A percentile compares a stretch with the other conserved stretches of the same genome.
Evolutionary conservation across 2,797 vertebrate species (phyloP).

Genomic region (Adelosebastes latens): DNA sequence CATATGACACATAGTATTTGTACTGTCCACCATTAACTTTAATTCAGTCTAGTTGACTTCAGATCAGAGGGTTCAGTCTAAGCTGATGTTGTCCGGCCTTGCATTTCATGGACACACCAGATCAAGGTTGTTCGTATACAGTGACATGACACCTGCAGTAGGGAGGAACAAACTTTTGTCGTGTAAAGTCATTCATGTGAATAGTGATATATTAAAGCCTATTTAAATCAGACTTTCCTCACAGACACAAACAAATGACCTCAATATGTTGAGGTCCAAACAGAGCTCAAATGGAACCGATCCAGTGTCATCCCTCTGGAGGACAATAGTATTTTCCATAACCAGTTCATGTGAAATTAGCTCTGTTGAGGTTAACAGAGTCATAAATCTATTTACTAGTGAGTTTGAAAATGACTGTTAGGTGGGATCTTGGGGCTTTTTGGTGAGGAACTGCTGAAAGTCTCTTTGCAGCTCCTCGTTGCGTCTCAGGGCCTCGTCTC

Average conservation of each 20-base stretch:
- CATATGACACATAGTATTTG: conserved; percentile 3
- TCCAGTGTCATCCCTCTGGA: background rate
- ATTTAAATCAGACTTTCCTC: background rate
- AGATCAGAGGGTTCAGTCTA: background rate
- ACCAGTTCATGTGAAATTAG: background rate
- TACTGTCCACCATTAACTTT: background rate
- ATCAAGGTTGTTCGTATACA: background rate
- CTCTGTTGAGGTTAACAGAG: background rate
- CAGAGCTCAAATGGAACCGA: conserved; percentile 12
- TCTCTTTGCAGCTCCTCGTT: conserved; percentile 86
- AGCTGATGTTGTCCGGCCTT: background rate
- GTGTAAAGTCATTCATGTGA: conserved; percentile 4
- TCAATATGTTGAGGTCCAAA: conserved; percentile 22
- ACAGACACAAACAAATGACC: conserved; percentile 18
- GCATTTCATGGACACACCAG: background rate
- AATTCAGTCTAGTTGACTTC: background rate
- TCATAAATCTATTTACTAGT: conserved; percentile 3
- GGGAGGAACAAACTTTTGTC: background rate
- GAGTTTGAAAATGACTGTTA: conserved; percentile 22
- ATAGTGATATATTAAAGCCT: background rate
- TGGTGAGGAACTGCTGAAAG: conserved; percentile 80
- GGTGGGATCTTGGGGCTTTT: conserved; percentile 35
- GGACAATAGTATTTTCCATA: background rate
- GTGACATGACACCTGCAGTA: background rate
- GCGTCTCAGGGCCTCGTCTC: conserved; percentile 84